Percentiles rank a stretch among this genome's conserved stretches.
phyloP scores from a whole-genome alignment of 2,113 vertebrate species.

The Cinclus mexicanus region DNA sequence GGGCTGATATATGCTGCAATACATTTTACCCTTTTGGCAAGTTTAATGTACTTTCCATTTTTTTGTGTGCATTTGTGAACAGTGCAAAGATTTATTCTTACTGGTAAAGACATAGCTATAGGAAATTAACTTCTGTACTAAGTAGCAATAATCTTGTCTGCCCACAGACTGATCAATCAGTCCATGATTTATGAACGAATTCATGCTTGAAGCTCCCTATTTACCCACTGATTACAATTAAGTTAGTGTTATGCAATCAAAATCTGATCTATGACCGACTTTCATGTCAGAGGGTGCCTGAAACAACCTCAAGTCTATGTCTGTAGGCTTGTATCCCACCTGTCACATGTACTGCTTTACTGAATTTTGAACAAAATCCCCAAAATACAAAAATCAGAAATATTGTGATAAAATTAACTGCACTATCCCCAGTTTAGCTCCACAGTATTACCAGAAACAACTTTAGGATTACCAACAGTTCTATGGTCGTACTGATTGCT shows the following conservation, averaged over 20 bases:
- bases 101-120: background rate
- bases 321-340: background rate
- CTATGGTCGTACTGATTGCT: background rate
- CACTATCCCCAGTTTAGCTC: background rate
- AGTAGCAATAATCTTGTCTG: background rate
- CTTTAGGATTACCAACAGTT: background rate
- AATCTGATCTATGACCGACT: background rate
- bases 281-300: background rate
- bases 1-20: background rate
- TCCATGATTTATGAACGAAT: background rate
- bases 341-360: background rate
- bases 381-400: background rate
- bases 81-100: background rate
- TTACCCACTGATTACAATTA: background rate
- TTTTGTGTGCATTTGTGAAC: background rate
- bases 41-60: background rate
- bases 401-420: background rate
- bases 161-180: background rate
- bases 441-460: background rate
- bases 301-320: background rate
- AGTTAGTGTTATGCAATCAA: background rate
- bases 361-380: background rate
- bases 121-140: background rate
- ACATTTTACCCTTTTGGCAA: background rate
- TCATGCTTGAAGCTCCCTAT: background rate